Conservation (phyloP, 2,888 invertebrate genomes). For the Lasius platythorax region DNA sequence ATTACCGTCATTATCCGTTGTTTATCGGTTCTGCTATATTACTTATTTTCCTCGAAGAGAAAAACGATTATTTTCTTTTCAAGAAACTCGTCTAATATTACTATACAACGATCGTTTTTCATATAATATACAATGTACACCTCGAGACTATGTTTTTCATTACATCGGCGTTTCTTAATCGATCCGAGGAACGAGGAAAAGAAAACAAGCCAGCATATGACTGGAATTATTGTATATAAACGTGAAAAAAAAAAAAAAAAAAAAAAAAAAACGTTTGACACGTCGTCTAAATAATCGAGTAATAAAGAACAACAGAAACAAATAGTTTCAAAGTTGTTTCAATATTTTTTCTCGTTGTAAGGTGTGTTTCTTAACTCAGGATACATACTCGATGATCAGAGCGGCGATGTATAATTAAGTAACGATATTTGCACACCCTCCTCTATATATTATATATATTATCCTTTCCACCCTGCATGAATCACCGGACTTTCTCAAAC, state of each 20-base stretch:
- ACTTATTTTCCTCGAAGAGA: slow-evolving; percentile 3
- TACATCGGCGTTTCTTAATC: neutral
- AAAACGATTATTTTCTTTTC: slow-evolving; percentile 19
- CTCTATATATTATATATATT: no score
- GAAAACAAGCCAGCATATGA: neutral
- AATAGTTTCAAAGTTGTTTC: neutral
- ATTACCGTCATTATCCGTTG: slow-evolving; percentile 46
- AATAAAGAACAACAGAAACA: neutral
- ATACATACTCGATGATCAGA: neutral
- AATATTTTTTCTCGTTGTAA: neutral
- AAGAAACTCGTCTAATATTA: slow-evolving; percentile 7
- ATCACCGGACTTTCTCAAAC: neutral
- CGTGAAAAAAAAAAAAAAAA: no score
- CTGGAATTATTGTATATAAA: neutral
- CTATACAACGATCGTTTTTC: slow-evolving; percentile 2
- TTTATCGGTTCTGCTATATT: slow-evolving; percentile 24
- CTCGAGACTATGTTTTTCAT: neutral
- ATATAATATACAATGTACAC: neutral
- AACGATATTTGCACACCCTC: neutral
- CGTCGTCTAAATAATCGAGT: slow-evolving; percentile 1
- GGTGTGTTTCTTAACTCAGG: neutral
- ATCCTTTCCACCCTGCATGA: no score
- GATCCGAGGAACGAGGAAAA: neutral
- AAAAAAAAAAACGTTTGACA: neutral
- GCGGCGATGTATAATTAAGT: slow-evolving; percentile 1